Conservation (phyloP, 2,797 vertebrate species). For the Halcyon chelicuti region DNA sequence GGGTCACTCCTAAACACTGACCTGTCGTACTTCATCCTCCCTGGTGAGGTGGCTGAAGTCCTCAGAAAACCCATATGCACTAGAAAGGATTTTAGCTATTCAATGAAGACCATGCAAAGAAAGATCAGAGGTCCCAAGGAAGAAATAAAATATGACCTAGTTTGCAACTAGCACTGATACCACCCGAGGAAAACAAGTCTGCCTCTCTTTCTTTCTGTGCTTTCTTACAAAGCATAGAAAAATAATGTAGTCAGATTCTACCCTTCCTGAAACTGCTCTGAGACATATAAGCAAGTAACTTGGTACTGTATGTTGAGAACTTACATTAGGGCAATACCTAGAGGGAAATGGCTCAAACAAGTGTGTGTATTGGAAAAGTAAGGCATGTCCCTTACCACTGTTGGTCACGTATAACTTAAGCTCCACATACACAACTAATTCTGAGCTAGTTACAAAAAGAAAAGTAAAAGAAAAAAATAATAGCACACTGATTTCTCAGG, state of each 20-base stretch:
- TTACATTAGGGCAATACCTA: background rate
- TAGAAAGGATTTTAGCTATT: background rate
- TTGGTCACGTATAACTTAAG: background rate
- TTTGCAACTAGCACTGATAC: background rate
- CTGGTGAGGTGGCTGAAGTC: background rate
- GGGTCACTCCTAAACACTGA: background rate
- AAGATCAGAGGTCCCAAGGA: background rate
- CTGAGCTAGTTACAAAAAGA: constrained; percentile 55
- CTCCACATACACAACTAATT: constrained; percentile 3
- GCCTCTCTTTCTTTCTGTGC: background rate
- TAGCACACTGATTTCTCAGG: background rate
- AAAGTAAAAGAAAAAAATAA: constrained; percentile 34
- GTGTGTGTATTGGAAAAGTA: background rate
- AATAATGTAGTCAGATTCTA: background rate
- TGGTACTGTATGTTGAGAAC: background rate
- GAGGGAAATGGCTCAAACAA: background rate
- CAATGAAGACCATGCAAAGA: background rate
- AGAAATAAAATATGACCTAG: background rate
- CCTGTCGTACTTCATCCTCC: background rate
- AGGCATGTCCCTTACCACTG: background rate
- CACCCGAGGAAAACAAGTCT: background rate
- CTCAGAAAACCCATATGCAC: background rate
- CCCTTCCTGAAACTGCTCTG: background rate
- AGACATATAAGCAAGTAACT: background rate
- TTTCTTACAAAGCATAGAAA: background rate